Evolutionary conservation across 2,797 vertebrate species (phyloP), one percentile per base, ranked within the genome.

Genomic region (Kryptopterus vitreolus): DNA sequence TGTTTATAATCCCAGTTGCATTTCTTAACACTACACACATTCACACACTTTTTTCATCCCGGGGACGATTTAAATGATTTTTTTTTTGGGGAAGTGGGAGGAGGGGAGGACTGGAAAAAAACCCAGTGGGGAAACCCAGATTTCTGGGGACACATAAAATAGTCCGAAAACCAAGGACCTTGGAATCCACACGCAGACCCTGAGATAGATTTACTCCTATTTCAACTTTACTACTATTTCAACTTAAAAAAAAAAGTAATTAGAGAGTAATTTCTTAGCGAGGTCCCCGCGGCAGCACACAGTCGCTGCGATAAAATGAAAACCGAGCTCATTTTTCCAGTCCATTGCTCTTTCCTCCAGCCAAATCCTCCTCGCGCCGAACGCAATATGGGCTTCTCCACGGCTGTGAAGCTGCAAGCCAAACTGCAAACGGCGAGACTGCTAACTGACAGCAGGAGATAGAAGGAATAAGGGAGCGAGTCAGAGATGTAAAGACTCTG

Each of bases 371-470:
- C 13, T 63, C 29, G 22, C 35, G 48, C 11, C 16, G 24, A 33
- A 38, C 22, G 48, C 79, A 74, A 57, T 77, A 65, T 76, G 74
- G 58, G 61, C 29, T 35, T 76, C 29, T 66, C 61, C 66, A 63
- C 26, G 52, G 31, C 77, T 73, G 29, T 73, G 66, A 84, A 77
- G 61, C 48, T 33, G 71, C 29, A 66, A 80, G 53, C 55, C 68
- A 80, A 78, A 76, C 83, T 76, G 83, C 52, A 72, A 87, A 53
- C 55, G 73, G 61, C 33, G 50, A 20, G 59, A 20, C 63, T 61
- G 57, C 12, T 26, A 35, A 13, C 62, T 73, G 77, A 77, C 73
- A 77, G 69, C 58, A 62, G 68, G 81, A 63, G 69, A 66, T 24
- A 77, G 24, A 72, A 33, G 15, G 52, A 63, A 59, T 52, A 20